Evolutionary conservation across 92 coral and sea anemone genomes (phyloP).

Genomic region (Ricordea florida): DNA sequence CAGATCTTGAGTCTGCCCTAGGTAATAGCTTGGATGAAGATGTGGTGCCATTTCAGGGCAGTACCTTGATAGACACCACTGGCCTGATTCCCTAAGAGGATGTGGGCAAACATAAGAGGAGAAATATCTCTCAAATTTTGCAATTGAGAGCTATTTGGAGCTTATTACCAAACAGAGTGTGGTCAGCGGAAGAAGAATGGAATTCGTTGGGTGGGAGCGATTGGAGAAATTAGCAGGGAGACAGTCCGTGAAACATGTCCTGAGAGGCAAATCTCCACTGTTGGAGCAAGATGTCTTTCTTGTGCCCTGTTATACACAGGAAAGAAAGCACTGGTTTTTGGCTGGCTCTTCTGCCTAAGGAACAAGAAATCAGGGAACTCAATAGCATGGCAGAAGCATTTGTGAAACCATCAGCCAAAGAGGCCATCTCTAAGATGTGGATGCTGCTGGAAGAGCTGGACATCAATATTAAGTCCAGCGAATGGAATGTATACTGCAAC

Average conservation of each 20-base stretch:
- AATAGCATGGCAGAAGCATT: conserved; percentile 35
- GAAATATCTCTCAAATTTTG: conserved; percentile 59
- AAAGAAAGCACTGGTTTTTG: conserved; percentile 54
- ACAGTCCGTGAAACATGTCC: conserved; percentile 1
- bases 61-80: conserved; percentile 31
- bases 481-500: neutral
- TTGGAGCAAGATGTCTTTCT: conserved; percentile 37
- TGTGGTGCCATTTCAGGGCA: too few species aligned
- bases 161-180: neutral
- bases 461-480: neutral
- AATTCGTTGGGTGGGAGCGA: conserved; percentile 22
- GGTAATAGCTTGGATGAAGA: too few species aligned
- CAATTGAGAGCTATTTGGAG: conserved; percentile 47
- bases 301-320: conserved; percentile 45
- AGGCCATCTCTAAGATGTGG: conserved; percentile 22
- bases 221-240: conserved; percentile 27
- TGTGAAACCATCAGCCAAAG: conserved; percentile 7
- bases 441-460: conserved; percentile 16
- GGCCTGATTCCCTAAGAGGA: too few species aligned
- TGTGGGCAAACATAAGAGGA: conserved; percentile 27
- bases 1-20: too few species aligned
- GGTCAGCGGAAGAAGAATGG: conserved; percentile 9
- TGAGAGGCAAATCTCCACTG: conserved; percentile 33
- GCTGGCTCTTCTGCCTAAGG: conserved; percentile 38
- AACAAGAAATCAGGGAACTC: conserved; percentile 21